A percentile compares a stretch with the other conserved stretches of the same genome.
These are phyloP conservation scores for Xenopus borealis DNA, from an alignment of 2,113 vertebrate species.

Conservation along the genomic window DNA sequence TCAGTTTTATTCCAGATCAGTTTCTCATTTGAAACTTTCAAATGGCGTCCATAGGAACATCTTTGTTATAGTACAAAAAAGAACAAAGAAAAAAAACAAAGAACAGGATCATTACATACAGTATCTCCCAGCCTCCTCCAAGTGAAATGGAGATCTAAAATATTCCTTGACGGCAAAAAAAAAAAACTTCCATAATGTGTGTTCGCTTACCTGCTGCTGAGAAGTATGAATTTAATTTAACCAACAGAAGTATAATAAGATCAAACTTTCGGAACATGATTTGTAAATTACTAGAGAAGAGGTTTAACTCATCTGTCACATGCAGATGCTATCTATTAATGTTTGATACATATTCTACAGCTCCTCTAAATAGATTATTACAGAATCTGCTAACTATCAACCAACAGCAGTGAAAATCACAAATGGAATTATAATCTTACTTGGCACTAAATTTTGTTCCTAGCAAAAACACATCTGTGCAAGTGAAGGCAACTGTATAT, in stretches of 20 bases:
- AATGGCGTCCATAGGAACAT: too few relatives aligned
- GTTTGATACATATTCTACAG: constrained; percentile 58
- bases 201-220: constrained; percentile 22
- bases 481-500: background rate
- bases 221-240: constrained; percentile 58
- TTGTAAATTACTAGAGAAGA: constrained; percentile 55
- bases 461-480: constrained; percentile 58
- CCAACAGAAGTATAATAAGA: constrained; percentile 63
- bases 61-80: too few relatives aligned
- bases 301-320: constrained; percentile 53
- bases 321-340: constrained; percentile 64
- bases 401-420: constrained; percentile 60
- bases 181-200: background rate
- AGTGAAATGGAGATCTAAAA: too few relatives aligned
- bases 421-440: constrained; percentile 63
- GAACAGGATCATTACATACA: too few relatives aligned
- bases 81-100: too few relatives aligned
- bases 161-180: too few relatives aligned
- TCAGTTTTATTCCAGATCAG: too few relatives aligned
- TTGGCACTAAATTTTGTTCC: constrained; percentile 54
- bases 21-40: too few relatives aligned
- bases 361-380: constrained; percentile 67
- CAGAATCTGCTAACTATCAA: constrained; percentile 76
- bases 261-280: constrained; percentile 60
- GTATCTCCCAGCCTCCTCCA: too few relatives aligned